A percentile compares a stretch with the other conserved stretches of the same genome.
phyloP scores from a whole-genome alignment of 2,113 vertebrate species.

The Litocranius walleri region DNA sequence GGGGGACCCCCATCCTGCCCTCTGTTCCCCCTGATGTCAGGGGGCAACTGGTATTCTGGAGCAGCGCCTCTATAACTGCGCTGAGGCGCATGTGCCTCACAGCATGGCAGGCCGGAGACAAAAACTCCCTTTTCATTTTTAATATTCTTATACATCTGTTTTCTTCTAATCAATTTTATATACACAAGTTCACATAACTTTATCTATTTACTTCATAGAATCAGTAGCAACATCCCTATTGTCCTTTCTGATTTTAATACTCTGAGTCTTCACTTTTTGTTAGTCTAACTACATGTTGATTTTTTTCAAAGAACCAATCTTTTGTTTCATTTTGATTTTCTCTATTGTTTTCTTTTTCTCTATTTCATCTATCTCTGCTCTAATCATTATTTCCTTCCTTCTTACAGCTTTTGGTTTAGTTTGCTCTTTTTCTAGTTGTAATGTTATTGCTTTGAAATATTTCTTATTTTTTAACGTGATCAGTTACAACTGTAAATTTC shows the following conservation, averaged over 20 bases:
- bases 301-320: background rate
- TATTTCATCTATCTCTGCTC: background rate
- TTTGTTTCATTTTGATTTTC: background rate
- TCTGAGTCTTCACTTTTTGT: background rate
- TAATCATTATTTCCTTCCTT: background rate
- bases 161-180: background rate
- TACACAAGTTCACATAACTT: background rate
- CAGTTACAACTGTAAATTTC: background rate
- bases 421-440: background rate
- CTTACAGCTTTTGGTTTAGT: background rate
- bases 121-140: background rate
- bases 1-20: background rate
- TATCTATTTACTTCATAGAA: too few species aligned
- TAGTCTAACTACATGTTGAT: background rate
- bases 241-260: background rate
- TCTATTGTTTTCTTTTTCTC: background rate
- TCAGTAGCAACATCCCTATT: background rate
- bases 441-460: background rate
- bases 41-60: background rate
- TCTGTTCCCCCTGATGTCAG: background rate
- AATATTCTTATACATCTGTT: background rate
- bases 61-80: rapidly evolving
- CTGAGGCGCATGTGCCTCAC: background rate
- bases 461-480: background rate
- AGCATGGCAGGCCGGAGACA: background rate